Base-by-base conservation (phyloP, 2,797 vertebrate genomes). In the Sebastes cheni region DNA sequence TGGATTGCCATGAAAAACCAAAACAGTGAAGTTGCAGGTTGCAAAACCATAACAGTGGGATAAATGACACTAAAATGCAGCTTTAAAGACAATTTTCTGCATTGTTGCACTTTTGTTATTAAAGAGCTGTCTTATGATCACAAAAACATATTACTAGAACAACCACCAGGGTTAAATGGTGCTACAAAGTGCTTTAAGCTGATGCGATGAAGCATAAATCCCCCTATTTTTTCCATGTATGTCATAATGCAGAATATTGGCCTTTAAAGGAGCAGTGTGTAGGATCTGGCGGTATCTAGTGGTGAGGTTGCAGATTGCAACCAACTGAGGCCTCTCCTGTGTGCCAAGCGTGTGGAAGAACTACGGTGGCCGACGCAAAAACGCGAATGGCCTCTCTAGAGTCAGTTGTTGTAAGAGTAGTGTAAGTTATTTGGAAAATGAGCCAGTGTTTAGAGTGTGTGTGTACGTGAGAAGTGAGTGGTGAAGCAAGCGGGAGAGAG, bases 361-460 rank as follows among this genome's bases (percentile, higher is more conserved):
- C 46, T 20, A 50, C 7, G 7, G 3, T 50, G 18, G 18, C 46
- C 3, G 46, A 50, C 0, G 2, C 8, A 0, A 0, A 0, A 50
- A 50, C 0, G 46, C 0, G 8, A 50, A 50, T 50, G 46, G 46
- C 46, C 46, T 50, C 46, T 50, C 46, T 50, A 20, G 42, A 46
- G 0, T 0, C 42, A 46, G 46, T 50, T 50, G 18, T 50, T 50
- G 46, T 50, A 50, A 20, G 18, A 50, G 3, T 50, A 20, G 46
- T 0, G 7, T 20, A 18, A 46, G 42, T 18, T 46, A 20, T 50
- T 50, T 50, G 16, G 18, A 50, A 0, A 1, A 50, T 46, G 46
- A 50, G 46, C 46, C 46, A 50, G 7, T 50, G 18, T 18, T 50
- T 50, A 50, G 18, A 50, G 3, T 50, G 46, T 50, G 46, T 50